phyloP scores from a whole-genome alignment of 2,888 invertebrate genomes.

The Macrophya annulata region DNA sequence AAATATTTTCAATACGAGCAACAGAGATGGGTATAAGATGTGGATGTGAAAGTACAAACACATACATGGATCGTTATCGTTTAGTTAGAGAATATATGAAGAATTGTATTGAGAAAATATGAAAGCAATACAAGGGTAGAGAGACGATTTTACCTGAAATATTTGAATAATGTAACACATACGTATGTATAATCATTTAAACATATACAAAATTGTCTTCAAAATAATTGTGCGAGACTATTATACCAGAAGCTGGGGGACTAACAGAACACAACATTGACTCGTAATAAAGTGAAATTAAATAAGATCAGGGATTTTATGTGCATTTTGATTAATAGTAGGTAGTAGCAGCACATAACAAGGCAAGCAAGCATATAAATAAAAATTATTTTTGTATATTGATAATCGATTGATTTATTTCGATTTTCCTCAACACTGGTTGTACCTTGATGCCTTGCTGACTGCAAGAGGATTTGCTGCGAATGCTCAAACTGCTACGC shows the following conservation, averaged over 20 bases:
- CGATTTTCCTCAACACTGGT: constrained; percentile 51
- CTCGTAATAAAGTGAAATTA: background rate
- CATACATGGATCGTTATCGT: constrained; percentile 2
- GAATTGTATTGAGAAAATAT: background rate
- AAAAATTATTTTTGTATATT: background rate
- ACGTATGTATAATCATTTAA: background rate
- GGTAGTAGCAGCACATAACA: background rate
- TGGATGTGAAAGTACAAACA: constrained; percentile 21
- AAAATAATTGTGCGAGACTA: constrained; percentile 7
- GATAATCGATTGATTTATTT: constrained; percentile 11
- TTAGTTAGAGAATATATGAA: background rate
- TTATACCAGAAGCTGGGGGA: constrained; percentile 1
- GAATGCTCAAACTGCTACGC: constrained; percentile 82
- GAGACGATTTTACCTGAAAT: constrained; percentile 10
- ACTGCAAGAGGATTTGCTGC: constrained; percentile 80
- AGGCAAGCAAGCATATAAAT: constrained; percentile 3
- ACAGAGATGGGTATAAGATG: constrained; percentile 27
- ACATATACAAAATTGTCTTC: background rate
- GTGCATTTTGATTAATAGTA: background rate
- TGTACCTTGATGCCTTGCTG: constrained; percentile 83
- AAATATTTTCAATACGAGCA: constrained; percentile 21
- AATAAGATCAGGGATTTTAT: background rate
- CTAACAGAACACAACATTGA: constrained; percentile 1
- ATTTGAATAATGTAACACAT: background rate
- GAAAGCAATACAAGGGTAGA: background rate